Percentiles rank a stretch among this genome's conserved stretches.
Evolutionary conservation across 2,888 invertebrate genomes (phyloP).

Genomic region (Heteromyza rotundicornis): DNA sequence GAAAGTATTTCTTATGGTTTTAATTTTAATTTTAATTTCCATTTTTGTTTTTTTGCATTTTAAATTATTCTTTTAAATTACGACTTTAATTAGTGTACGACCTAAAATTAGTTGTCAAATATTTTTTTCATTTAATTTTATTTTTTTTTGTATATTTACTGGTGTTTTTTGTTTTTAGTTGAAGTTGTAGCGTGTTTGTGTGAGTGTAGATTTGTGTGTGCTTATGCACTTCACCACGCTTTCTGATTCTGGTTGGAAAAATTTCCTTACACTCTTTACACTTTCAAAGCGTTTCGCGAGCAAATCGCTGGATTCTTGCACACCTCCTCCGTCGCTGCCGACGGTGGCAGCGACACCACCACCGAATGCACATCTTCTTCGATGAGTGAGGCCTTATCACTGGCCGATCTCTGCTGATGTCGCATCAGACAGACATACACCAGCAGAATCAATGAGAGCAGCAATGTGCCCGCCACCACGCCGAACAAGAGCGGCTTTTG

Average conservation of each 20-base stretch:
- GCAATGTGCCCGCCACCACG: conserved; percentile 41
- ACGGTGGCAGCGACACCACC: conserved; percentile 29
- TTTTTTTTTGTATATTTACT: too few species aligned
- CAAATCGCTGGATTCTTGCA: conserved; percentile 42
- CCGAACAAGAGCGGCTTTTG: conserved; percentile 48
- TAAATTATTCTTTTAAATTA: too few species aligned
- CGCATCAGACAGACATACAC: conserved; percentile 40
- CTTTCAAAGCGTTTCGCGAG: conserved; percentile 42
- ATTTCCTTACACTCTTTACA: conserved; percentile 41
- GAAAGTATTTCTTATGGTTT: too few species aligned
- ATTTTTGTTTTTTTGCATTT: too few species aligned
- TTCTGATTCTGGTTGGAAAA: too few species aligned
- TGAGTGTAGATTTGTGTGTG: too few species aligned
- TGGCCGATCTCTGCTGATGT: conserved; percentile 35
- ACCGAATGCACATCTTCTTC: conserved; percentile 42
- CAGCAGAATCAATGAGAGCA: conserved; percentile 40
- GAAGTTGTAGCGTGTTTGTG: too few species aligned
- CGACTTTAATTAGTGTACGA: too few species aligned
- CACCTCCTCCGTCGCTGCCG: conserved; percentile 26
- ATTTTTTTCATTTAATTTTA: too few species aligned
- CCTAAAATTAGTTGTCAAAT: too few species aligned
- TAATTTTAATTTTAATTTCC: too few species aligned
- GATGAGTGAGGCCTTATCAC: conserved; percentile 47
- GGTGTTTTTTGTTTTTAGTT: too few species aligned
- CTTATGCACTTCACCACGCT: neutral